Percentiles rank a stretch among this genome's conserved stretches.
These are phyloP conservation scores for Notoglanidium macrostoma DNA, from an alignment of 2,797 vertebrate species.

Conservation along the genomic window DNA sequence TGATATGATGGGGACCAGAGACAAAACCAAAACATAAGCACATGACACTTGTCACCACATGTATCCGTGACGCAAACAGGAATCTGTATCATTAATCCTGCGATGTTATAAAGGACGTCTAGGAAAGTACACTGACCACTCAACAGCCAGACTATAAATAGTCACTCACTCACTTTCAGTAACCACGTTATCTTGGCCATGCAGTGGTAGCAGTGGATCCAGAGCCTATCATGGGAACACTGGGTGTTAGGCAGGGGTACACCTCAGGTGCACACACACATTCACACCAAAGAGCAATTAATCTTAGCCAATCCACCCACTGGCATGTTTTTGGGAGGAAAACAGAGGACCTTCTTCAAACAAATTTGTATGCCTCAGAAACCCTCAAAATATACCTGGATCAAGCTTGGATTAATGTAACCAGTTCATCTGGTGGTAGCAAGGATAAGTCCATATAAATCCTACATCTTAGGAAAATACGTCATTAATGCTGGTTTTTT, in stretches of 20 bases:
- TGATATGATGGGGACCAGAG: neutral
- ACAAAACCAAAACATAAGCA: neutral
- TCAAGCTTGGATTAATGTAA: neutral
- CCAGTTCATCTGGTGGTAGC: neutral
- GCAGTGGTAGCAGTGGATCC: neutral
- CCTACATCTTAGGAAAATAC: too few species aligned
- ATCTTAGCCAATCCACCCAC: neutral
- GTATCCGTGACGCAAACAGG: neutral
- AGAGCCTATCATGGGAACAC: neutral
- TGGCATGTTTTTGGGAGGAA: neutral
- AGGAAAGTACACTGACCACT: neutral
- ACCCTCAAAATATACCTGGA: neutral
- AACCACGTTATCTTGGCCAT: neutral
- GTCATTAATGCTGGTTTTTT: too few species aligned
- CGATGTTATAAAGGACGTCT: too few species aligned
- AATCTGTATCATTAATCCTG: neutral
- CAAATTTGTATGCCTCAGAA: neutral
- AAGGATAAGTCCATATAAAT: neutral
- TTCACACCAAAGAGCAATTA: neutral
- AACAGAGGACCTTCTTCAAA: neutral
- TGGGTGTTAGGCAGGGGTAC: neutral
- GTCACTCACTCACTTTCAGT: neutral
- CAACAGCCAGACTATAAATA: conserved; percentile 7
- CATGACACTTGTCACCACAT: neutral
- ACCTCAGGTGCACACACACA: neutral